Evolutionary conservation across 2,113 vertebrate genomes (phyloP).

Genomic region (Melanostigma gelatinosum): DNA sequence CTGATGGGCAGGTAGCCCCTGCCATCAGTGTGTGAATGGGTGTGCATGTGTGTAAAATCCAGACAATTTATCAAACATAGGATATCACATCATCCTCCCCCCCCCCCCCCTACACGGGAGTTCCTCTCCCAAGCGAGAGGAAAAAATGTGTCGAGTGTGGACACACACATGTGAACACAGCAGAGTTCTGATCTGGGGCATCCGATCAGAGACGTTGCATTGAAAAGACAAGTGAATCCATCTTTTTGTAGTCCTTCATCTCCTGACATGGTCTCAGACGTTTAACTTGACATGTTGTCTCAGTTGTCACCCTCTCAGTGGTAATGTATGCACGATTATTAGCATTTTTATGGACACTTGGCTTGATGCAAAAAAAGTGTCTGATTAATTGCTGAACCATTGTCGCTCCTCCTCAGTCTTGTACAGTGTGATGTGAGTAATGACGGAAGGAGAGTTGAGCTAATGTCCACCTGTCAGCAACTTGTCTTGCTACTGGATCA

Average conservation of each 20-base stretch:
- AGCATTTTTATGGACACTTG: slow-evolving; percentile 6
- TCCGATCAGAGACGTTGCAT: no score
- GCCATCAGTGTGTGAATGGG: no score
- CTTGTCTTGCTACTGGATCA: slow-evolving; percentile 20
- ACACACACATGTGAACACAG: no score
- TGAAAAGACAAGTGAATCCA: neutral
- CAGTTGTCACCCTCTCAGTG: neutral
- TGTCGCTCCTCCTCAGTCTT: slow-evolving; percentile 4
- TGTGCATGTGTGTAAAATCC: no score
- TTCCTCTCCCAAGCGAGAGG: no score
- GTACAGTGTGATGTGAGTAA: slow-evolving; percentile 9
- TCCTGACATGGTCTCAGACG: neutral
- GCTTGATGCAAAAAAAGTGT: neutral
- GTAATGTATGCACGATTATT: slow-evolving; percentile 11
- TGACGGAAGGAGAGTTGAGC: slow-evolving; percentile 31
- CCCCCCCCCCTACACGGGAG: no score
- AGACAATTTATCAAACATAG: no score
- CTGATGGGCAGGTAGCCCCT: no score
- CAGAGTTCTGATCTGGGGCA: no score
- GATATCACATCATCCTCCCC: no score
- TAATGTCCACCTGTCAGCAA: slow-evolving; percentile 56
- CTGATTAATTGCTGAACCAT: slow-evolving; percentile 31
- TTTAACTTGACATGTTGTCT: neutral
- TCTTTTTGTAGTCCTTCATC: neutral
- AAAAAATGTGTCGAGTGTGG: no score